phyloP scores from a whole-genome alignment of 2,888 invertebrate genomes.

The Timema podura region DNA sequence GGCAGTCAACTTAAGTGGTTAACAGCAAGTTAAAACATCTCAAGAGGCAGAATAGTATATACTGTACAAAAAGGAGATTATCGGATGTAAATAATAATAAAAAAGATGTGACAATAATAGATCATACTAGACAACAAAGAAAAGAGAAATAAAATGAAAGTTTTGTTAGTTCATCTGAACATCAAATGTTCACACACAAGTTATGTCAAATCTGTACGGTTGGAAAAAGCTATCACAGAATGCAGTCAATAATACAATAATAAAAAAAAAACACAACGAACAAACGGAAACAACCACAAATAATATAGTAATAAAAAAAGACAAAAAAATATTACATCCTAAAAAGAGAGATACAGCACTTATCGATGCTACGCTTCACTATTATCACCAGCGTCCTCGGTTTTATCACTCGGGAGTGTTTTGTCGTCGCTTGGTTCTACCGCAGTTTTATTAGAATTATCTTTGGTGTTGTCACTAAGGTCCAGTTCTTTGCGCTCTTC shows the following conservation, averaged over 20 bases:
- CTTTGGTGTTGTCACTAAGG: slow-evolving; percentile 26
- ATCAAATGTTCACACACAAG: slow-evolving; percentile 27
- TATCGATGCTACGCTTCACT: slow-evolving; percentile 30
- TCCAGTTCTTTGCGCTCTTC: slow-evolving; percentile 16
- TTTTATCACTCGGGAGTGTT: slow-evolving; percentile 15
- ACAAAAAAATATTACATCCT: background rate
- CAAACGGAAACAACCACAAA: slow-evolving; percentile 24
- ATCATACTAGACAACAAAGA: slow-evolving; percentile 14
- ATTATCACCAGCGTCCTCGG: slow-evolving; percentile 19
- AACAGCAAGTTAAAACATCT: slow-evolving; percentile 17
- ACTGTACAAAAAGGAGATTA: slow-evolving; percentile 19
- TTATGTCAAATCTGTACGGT: slow-evolving; percentile 28
- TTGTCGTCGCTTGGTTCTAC: background rate
- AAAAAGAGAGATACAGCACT: background rate
- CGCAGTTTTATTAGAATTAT: slow-evolving; percentile 19
- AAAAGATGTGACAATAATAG: background rate
- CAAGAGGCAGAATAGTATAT: slow-evolving; percentile 14
- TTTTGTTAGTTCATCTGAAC: slow-evolving; percentile 18
- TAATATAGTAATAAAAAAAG: slow-evolving; percentile 22
- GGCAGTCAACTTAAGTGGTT: slow-evolving; percentile 3
- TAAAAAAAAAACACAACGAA: slow-evolving; percentile 26
- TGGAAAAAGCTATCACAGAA: slow-evolving; percentile 35
- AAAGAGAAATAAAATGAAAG: slow-evolving; percentile 14
- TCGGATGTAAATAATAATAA: background rate
- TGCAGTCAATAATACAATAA: slow-evolving; percentile 33